phyloP scores from a whole-genome alignment of 2,113 vertebrate species.

The Marmota flaviventris region DNA sequence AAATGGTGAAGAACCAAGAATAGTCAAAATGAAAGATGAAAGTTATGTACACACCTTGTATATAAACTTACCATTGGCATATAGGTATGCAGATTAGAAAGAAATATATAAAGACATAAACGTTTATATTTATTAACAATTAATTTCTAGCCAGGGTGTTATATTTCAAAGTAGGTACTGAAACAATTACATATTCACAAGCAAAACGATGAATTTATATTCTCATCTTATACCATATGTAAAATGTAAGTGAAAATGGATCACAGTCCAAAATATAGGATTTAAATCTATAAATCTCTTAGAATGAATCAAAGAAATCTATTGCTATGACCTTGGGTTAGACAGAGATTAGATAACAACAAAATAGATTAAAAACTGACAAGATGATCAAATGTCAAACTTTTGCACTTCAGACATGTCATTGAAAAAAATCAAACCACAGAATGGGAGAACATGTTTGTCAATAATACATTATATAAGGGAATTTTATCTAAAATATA shows the following conservation, averaged over 20 bases:
- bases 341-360: background rate
- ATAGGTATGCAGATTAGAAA: background rate
- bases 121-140: background rate
- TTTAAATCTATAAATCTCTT: too few relatives aligned
- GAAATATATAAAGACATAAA: background rate
- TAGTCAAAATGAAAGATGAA: background rate
- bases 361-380: background rate
- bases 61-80: background rate
- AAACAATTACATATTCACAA: background rate
- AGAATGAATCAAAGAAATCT: background rate
- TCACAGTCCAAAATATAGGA: too few relatives aligned
- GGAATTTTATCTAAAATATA: too few relatives aligned
- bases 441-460: background rate
- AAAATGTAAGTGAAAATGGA: too few relatives aligned
- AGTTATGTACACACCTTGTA: background rate
- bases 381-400: background rate
- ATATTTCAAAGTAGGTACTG: background rate
- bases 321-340: background rate
- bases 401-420: too few relatives aligned
- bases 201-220: background rate
- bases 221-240: too few relatives aligned
- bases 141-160: background rate
- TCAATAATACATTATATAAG: background rate
- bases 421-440: background rate
- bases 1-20: background rate